Evolutionary conservation across 2,797 vertebrate species (phyloP).

Genomic region (Melanogrammus aeglefinus): DNA sequence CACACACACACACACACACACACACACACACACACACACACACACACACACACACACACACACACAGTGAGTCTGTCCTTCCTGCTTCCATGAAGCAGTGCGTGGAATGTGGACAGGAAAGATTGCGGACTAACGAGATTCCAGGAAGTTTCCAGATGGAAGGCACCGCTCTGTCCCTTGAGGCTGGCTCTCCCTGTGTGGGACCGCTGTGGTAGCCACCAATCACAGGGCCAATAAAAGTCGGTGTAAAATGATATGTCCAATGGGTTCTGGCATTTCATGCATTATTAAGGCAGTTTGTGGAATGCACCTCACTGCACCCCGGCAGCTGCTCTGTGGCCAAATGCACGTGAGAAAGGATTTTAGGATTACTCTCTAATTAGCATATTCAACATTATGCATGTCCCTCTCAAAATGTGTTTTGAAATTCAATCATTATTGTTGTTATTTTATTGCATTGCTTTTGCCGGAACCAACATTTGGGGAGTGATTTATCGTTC

Average conservation of each 20-base stretch:
- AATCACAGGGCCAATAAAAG: conserved; percentile 37
- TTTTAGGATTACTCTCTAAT: conserved; percentile 1
- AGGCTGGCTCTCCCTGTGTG: conserved; percentile 32
- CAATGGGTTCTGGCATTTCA: conserved; percentile 62
- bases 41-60: conserved; percentile 9
- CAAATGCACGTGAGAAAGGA: conserved; percentile 29
- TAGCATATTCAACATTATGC: too few relatives aligned
- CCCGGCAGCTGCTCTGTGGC: conserved; percentile 25
- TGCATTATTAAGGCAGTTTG: conserved; percentile 66
- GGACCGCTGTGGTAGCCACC: conserved; percentile 23
- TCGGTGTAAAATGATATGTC: conserved; percentile 54
- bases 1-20: conserved; percentile 13
- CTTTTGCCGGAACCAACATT: not conserved
- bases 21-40: conserved; percentile 22
- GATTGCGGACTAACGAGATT: conserved; percentile 16
- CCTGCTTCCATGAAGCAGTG: conserved; percentile 1
- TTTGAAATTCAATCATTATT: not conserved
- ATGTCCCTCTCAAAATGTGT: not conserved
- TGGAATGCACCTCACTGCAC: conserved; percentile 50
- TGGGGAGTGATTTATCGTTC: not conserved
- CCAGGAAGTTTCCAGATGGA: conserved; percentile 26
- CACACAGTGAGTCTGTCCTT: not conserved
- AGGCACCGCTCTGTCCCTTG: conserved; percentile 29
- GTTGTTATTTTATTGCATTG: not conserved
- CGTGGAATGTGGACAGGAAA: conserved; percentile 3